Evolutionary conservation across 64 coral and sea anemone genomes (phyloP).

Genomic region (Stichodactyla mertensii): DNA sequence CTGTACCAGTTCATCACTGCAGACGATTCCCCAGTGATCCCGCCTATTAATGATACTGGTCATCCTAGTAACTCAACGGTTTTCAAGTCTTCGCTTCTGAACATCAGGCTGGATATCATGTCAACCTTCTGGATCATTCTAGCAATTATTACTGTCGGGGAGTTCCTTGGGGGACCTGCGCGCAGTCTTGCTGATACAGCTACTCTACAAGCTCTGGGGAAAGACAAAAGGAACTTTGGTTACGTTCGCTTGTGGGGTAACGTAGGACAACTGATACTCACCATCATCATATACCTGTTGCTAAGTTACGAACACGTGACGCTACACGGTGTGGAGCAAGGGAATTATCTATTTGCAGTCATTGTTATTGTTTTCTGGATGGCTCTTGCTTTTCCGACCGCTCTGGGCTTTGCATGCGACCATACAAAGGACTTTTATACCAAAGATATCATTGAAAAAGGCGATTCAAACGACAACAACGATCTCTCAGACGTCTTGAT

Average conservation of each 20-base stretch:
- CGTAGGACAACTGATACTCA: slow-evolving; percentile 13
- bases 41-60: background rate
- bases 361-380: slow-evolving; percentile 14
- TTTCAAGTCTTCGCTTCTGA: background rate
- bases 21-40: background rate
- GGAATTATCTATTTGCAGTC: slow-evolving; percentile 21
- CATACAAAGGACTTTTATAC: background rate
- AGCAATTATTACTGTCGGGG: slow-evolving; percentile 1
- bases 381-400: slow-evolving; percentile 27
- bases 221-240: slow-evolving; percentile 26
- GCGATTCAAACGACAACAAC: background rate
- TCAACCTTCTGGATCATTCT: slow-evolving; percentile 26
- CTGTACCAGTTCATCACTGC: background rate
- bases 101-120: background rate
- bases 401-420: slow-evolving; percentile 24
- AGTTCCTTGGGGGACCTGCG: slow-evolving; percentile 26
- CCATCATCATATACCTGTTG: background rate
- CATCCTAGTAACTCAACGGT: background rate
- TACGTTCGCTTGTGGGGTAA: slow-evolving; percentile 29
- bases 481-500: slow-evolving; percentile 14
- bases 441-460: background rate
- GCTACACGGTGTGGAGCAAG: background rate
- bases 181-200: slow-evolving; percentile 26
- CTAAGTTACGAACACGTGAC: slow-evolving; percentile 1
- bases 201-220: slow-evolving; percentile 15